These are phyloP conservation scores for Leptobrachium leishanense DNA, from an alignment of 2,113 vertebrate species.

Conservation along the genomic window DNA sequence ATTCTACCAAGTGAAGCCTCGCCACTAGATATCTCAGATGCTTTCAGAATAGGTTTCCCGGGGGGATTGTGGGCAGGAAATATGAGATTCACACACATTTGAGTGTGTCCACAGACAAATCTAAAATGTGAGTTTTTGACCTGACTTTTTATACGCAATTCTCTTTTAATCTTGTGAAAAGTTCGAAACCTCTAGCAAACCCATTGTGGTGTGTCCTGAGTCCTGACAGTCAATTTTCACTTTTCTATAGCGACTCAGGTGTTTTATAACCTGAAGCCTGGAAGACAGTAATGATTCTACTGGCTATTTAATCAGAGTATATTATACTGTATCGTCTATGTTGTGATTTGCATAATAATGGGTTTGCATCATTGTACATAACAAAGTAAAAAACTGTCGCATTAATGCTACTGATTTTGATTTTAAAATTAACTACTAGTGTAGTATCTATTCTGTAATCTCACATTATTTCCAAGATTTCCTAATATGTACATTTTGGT, in stretches of 20 bases:
- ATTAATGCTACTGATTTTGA: not conserved
- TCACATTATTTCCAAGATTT: too few species aligned
- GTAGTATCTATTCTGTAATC: too few species aligned
- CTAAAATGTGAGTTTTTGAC: slow-evolving; percentile 38
- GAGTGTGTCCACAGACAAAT: slow-evolving; percentile 43
- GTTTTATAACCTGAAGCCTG: slow-evolving; percentile 14
- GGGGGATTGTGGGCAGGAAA: slow-evolving; percentile 30
- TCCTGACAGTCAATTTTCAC: slow-evolving; percentile 37
- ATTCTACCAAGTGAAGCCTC: slow-evolving; percentile 31
- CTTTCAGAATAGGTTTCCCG: slow-evolving; percentile 32
- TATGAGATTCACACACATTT: slow-evolving; percentile 43
- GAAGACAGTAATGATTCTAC: slow-evolving; percentile 23
- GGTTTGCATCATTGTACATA: not conserved
- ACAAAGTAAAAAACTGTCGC: not conserved
- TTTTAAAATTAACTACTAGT: too few species aligned
- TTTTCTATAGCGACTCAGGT: slow-evolving; percentile 19
- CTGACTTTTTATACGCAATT: slow-evolving; percentile 38
- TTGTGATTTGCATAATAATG: slow-evolving; percentile 11
- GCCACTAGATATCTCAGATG: slow-evolving; percentile 30
- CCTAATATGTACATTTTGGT: too few species aligned
- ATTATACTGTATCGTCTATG: not conserved
- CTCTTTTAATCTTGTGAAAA: slow-evolving; percentile 44
- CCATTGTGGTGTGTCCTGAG: slow-evolving; percentile 40
- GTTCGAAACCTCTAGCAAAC: slow-evolving; percentile 34
- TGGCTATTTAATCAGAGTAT: slow-evolving; percentile 14